Evolutionary conservation across 2,113 vertebrate genomes (phyloP), one percentile per base, ranked within the genome.

Genomic region (Panthera tigris): DNA sequence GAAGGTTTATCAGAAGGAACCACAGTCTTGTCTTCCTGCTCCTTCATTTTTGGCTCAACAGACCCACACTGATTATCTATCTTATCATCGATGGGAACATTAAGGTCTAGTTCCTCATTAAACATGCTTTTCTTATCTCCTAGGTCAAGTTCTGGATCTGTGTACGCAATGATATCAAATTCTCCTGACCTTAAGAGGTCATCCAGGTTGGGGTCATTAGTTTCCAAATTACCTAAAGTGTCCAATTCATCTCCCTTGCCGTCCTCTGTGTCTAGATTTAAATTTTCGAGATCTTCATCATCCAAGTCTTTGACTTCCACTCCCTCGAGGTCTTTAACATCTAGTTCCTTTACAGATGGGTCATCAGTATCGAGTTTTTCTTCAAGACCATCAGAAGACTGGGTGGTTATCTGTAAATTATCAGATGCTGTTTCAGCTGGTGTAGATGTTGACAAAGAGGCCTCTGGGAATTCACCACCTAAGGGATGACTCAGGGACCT

Each of bases 61-160:
- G 97, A 71, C 45, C 97, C 98, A 93, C 98, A 95, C 10, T 98
- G 99, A 63, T 98, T 97, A 95, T 99, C 99, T 65, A 99, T 84
- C 88, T 99, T 99, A 82, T 99, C 99, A 96, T 99, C 99, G 48
- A 99, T 98, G 0, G 99, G 98, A 73, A 99, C 99, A 68, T 65
- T 99, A 7, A 99, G 99, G 92, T 99, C 99, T 68, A 99, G 98
- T 79, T 99, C 99, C 97, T 99, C 99, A 13, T 99, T 99, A 96
- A 99, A 99, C 99, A 99, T 99, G 97, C 99, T 99, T 95, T 99
- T 99, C 98, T 99, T 99, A 98, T 99, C 99, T 36, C 99, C 99
- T 19, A 99, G 98, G 93, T 99, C 99, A 84, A 99, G 99, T 89
- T 99, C 99, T 1, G 99, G 99, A 96, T 99, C 99, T 12, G 99